Evolutionary conservation across 2,888 invertebrate genomes (phyloP), one percentile per base, ranked within the genome.

Genomic region (Drosophila robusta): DNA sequence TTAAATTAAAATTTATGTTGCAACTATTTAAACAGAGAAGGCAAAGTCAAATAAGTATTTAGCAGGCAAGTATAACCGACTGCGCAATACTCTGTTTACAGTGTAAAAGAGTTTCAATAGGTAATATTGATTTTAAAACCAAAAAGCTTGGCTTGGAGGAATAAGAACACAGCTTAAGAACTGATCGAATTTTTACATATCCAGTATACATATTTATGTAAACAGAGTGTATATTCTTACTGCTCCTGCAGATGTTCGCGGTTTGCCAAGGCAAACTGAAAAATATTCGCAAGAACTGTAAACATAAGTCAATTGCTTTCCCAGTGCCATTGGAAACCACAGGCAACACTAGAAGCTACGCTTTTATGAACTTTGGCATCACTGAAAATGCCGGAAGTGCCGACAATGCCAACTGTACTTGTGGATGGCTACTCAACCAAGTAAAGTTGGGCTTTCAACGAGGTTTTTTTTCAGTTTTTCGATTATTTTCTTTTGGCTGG

Each of bases 241-340:
- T 1, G 18, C 18, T 18, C 18, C 18, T 1, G 18, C 1, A 2
- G 1, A 18, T 18, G 18, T 18, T 18, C 18, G 18, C 2, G 18
- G 18, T 18, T 18, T 18, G 18, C 18, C 18, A 2, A 18, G 2
- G 18, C 1, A 2, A 18, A 18, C 18, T 18, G 18, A 18, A 18
- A 18, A 54, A 22, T 42, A 42, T 54, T 32, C 52, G 51, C 26
- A 41, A 11, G 14, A 18, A 16, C 9, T 34, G 29, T 4, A 51
- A 51, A 38, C 39, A 51, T 39, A 51, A 51, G 41, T 42, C 52
- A 52, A 42, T 52, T n/a, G 52, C 42, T 54, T 54, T 32, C 32
- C 42, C 4, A 18, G 11, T 7, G 52, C 14, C n/a, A 12, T 52
- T 52, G 41, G 12, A 9, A 41, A 41, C 52, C 52, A 39, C 52